Conservation (phyloP, 1,140 invertebrate genomes). For the Meteorus sp. region DNA sequence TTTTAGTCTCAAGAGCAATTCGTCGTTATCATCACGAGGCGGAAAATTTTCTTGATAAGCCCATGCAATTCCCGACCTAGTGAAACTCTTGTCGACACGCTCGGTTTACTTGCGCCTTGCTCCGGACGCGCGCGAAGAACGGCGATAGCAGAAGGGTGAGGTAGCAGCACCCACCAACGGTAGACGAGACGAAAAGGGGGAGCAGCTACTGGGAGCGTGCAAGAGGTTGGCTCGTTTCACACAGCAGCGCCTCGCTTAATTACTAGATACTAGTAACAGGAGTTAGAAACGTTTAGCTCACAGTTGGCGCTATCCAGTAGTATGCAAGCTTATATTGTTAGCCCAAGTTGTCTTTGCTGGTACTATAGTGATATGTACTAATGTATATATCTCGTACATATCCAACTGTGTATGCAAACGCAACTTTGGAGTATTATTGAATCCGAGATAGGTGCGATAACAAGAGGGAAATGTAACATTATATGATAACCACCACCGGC, state of each 20-base stretch:
- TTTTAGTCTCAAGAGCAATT: constrained; percentile 17
- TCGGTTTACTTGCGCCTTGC: constrained; percentile 25
- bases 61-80: not conserved
- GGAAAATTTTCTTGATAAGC: constrained; percentile 23
- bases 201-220: not conserved
- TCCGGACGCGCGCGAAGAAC: constrained; percentile 1
- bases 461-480: not conserved
- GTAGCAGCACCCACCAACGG: not conserved
- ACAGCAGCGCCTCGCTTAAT: constrained; percentile 50
- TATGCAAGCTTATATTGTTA: constrained; percentile 37
- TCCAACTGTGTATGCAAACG: no score
- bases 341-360: constrained; percentile 23
- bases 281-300: constrained; percentile 48
- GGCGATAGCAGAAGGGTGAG: constrained; percentile 7
- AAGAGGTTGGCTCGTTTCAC: constrained; percentile 42
- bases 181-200: constrained; percentile 16
- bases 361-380: no score
- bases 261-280: constrained; percentile 49
- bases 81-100: constrained; percentile 29
- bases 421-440: constrained; percentile 8
- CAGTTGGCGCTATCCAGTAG: constrained; percentile 40
- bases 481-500: not conserved
- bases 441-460: constrained; percentile 10
- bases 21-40: constrained; percentile 25
- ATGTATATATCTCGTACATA: no score